Evolutionary conservation across 2,113 vertebrate species (phyloP).

Genomic region (Syngnathus floridae): DNA sequence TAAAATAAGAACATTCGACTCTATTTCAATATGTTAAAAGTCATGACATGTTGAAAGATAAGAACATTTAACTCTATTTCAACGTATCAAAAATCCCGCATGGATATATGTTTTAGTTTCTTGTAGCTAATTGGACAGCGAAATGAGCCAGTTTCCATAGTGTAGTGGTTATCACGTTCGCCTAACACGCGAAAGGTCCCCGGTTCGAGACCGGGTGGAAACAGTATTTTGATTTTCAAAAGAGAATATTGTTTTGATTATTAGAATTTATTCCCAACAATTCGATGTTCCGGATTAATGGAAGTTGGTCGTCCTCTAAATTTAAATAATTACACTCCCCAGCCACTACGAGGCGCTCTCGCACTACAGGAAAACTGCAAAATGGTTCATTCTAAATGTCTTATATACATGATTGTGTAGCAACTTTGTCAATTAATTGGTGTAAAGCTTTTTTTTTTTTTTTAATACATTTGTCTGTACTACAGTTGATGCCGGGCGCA

Average conservation of each 20-base stretch:
- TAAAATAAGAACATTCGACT: too few relatives aligned
- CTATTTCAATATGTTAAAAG: too few relatives aligned
- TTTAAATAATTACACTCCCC: neutral
- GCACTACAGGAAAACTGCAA: neutral
- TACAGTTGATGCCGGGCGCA: too few relatives aligned
- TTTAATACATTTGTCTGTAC: neutral
- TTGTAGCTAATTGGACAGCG: too few relatives aligned
- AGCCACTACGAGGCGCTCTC: neutral
- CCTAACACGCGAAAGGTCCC: conserved; percentile 85
- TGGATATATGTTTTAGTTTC: too few relatives aligned
- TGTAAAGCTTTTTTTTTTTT: neutral
- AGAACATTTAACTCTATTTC: too few relatives aligned
- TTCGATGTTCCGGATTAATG: neutral
- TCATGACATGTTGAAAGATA: too few relatives aligned
- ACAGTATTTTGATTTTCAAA: neutral
- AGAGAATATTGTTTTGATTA: neutral
- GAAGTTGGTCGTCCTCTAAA: neutral
- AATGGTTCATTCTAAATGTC: neutral
- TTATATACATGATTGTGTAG: neutral
- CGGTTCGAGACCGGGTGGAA: conserved; percentile 78
- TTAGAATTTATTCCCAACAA: neutral
- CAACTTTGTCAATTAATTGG: neutral
- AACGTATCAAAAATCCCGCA: too few relatives aligned
- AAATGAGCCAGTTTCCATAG: conserved; percentile 65
- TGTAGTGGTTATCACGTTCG: conserved; percentile 82